These are phyloP conservation scores for Mixornis gularis DNA, from an alignment of 2,113 vertebrate genomes.

Conservation along the genomic window DNA sequence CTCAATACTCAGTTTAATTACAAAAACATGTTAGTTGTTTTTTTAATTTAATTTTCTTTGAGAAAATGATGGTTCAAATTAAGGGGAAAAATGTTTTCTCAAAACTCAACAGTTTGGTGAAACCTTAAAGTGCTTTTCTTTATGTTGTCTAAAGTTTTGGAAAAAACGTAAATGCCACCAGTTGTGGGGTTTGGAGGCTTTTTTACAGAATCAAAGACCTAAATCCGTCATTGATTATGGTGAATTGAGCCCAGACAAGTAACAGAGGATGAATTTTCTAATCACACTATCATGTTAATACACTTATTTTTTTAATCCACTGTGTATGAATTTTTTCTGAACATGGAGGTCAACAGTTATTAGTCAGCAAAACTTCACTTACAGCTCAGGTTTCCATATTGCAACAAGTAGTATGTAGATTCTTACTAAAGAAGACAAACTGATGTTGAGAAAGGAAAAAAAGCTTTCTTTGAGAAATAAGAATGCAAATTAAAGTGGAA, in stretches of 20 bases:
- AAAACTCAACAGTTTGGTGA: conserved; percentile 46
- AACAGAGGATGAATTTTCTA: neutral
- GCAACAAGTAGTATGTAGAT: neutral
- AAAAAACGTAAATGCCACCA: neutral
- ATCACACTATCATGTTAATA: neutral
- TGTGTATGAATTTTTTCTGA: neutral
- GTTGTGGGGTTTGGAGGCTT: neutral
- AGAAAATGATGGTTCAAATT: conserved; percentile 52
- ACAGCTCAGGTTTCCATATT: neutral
- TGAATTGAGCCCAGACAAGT: neutral
- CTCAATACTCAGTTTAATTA: conserved; percentile 41
- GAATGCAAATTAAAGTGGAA: neutral
- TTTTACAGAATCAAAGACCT: neutral
- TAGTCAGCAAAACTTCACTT: neutral
- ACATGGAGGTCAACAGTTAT: neutral
- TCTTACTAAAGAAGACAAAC: neutral
- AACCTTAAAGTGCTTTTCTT: conserved; percentile 31
- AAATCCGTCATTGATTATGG: neutral
- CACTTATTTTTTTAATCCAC: neutral
- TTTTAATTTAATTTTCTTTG: conserved; percentile 46
- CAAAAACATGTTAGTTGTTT: conserved; percentile 43
- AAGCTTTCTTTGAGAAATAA: neutral
- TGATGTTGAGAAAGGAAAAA: neutral
- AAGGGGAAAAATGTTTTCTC: conserved; percentile 34
- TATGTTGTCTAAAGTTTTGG: neutral